Evolutionary conservation across 2,113 vertebrate species (phyloP).

Genomic region (Odobenus rosmarus): DNA sequence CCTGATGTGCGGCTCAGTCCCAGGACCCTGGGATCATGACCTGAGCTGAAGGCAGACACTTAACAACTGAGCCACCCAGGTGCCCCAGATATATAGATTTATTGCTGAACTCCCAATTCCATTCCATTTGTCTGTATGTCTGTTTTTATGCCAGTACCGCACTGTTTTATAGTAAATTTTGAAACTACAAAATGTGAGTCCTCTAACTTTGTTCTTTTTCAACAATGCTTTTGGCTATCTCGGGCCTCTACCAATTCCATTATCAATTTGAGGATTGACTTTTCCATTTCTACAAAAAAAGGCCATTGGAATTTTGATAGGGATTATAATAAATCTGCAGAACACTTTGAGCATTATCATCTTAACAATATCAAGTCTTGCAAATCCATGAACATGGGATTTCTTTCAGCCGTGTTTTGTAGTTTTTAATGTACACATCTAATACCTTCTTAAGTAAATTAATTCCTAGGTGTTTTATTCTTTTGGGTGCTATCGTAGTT

Average conservation of each 20-base stretch:
- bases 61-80: too few species aligned
- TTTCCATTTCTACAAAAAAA: neutral
- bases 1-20: too few species aligned
- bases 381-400: neutral
- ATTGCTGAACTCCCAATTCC: neutral
- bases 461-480: neutral
- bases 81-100: neutral
- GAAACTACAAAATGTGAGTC: neutral
- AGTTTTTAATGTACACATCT: neutral
- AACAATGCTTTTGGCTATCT: neutral
- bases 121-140: neutral
- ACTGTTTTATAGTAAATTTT: neutral
- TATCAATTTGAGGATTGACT: neutral
- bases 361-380: neutral
- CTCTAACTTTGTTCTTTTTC: neutral
- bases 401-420: neutral
- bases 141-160: neutral
- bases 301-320: neutral
- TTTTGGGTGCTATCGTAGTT: slow-evolving; percentile 11
- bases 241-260: neutral
- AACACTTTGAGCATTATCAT: neutral
- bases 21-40: too few species aligned
- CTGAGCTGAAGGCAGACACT: too few species aligned
- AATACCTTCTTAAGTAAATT: neutral
- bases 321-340: neutral